phyloP scores from a whole-genome alignment of 2,797 vertebrate genomes.

The Syndactyla subalaris region DNA sequence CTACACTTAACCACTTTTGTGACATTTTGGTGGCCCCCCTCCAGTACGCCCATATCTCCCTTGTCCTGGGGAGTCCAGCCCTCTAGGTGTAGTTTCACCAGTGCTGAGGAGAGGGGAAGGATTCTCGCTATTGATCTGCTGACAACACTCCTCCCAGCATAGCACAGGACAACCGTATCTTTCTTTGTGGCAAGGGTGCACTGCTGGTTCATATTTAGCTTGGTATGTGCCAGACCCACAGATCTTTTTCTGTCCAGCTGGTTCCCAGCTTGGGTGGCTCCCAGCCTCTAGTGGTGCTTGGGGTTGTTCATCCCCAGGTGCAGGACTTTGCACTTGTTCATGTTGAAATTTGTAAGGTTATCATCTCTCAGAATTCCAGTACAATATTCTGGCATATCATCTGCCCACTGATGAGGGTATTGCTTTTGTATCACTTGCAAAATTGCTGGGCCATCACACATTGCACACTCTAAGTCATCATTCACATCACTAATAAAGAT shows the following conservation, averaged over 20 bases:
- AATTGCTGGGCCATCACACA: not conserved
- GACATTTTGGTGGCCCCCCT: not conserved
- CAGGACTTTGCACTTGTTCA: not conserved
- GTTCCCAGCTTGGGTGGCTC: not conserved
- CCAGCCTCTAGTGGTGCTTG: not conserved
- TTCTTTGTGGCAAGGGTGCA: not conserved
- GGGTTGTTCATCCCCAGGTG: not conserved
- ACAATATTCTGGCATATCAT: not conserved
- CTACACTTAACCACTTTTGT: not conserved
- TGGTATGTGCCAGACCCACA: not conserved
- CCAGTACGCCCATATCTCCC: too few relatives aligned
- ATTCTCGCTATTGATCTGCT: not conserved
- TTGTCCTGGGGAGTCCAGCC: not conserved
- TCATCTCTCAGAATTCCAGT: not conserved
- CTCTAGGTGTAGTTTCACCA: not conserved
- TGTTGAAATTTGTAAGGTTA: not conserved
- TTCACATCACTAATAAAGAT: not conserved
- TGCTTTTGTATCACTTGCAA: not conserved
- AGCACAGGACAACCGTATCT: not conserved
- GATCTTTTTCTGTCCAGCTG: not conserved
- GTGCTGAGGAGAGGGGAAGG: not conserved
- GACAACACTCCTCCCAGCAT: not conserved
- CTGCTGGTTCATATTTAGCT: not conserved
- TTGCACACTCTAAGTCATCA: too few relatives aligned
- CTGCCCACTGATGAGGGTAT: not conserved